These are phyloP conservation scores for Epizoanthus stellaris DNA, from an alignment of 92 coral and sea anemone genomes.

Conservation along the genomic window DNA sequence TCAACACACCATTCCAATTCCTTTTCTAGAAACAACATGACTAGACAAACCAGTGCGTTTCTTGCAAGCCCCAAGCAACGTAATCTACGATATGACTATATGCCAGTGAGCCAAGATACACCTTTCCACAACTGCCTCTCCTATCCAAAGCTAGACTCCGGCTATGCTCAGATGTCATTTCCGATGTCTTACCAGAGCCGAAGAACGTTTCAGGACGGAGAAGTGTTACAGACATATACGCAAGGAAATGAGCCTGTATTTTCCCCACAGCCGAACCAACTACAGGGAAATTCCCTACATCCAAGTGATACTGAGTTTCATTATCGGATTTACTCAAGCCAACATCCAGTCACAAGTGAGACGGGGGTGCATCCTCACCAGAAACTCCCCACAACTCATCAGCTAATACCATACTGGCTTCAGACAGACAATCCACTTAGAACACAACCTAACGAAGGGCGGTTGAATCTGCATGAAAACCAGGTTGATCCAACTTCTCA, in stretches of 20 bases:
- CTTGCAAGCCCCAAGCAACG: not conserved
- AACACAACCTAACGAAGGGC: not conserved
- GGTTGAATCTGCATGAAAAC: not conserved
- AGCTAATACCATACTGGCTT: constrained; percentile 24
- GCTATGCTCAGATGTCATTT: not conserved
- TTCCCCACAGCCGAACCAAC: not conserved
- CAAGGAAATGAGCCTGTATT: not conserved
- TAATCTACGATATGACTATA: not conserved
- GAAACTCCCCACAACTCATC: not conserved
- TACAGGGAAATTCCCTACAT: not conserved
- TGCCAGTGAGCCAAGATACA: not conserved
- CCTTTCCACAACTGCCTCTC: not conserved
- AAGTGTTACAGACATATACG: not conserved
- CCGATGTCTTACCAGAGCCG: not conserved
- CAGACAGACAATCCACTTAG: constrained; percentile 14
- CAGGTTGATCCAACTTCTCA: not conserved
- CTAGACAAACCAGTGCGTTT: not conserved
- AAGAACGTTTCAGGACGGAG: not conserved
- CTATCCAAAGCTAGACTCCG: not conserved
- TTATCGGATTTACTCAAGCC: not conserved
- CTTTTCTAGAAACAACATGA: not conserved
- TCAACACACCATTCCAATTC: not conserved
- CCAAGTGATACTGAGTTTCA: not conserved
- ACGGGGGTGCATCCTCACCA: not conserved
- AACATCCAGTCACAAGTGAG: not conserved